Conservation (phyloP, 2,797 vertebrate genomes). For the Salarias fasciatus region DNA sequence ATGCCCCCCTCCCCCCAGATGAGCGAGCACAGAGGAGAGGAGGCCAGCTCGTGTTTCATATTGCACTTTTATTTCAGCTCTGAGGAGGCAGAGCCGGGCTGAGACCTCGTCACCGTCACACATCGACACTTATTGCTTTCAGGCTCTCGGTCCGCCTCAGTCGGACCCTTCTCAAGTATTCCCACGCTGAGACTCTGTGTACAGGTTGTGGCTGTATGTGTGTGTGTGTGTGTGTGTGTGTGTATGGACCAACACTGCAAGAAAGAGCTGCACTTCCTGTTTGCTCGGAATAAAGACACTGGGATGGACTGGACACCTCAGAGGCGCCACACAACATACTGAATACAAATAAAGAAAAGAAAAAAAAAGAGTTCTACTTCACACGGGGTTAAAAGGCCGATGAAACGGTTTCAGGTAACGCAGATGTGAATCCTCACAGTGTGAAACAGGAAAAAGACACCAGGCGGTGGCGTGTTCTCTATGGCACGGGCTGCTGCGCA, state of each 20-base stretch:
- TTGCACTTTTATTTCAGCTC: slow-evolving; percentile 87
- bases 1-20: too few relatives aligned
- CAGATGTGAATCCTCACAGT: too few relatives aligned
- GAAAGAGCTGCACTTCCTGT: slow-evolving; percentile 29
- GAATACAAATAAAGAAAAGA: too few relatives aligned
- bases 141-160: slow-evolving; percentile 10
- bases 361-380: too few relatives aligned
- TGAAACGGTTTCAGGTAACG: too few relatives aligned
- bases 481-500: too few relatives aligned
- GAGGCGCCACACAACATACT: too few relatives aligned
- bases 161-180: slow-evolving; percentile 42
- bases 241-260: too few relatives aligned
- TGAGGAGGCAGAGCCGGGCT: slow-evolving; percentile 18
- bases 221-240: slow-evolving; percentile 11
- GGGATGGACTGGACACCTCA: not conserved
- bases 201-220: not conserved
- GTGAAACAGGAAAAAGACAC: too few relatives aligned
- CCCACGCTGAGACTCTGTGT: slow-evolving; percentile 17
- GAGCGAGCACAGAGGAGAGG: too few relatives aligned
- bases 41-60: slow-evolving; percentile 79
- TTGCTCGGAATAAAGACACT: not conserved
- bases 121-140: slow-evolving; percentile 82
- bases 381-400: too few relatives aligned
- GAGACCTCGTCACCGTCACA: slow-evolving; percentile 48
- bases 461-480: too few relatives aligned